Conservation (phyloP, 1,140 invertebrate genomes). For the Oedothorax gibbosus region DNA sequence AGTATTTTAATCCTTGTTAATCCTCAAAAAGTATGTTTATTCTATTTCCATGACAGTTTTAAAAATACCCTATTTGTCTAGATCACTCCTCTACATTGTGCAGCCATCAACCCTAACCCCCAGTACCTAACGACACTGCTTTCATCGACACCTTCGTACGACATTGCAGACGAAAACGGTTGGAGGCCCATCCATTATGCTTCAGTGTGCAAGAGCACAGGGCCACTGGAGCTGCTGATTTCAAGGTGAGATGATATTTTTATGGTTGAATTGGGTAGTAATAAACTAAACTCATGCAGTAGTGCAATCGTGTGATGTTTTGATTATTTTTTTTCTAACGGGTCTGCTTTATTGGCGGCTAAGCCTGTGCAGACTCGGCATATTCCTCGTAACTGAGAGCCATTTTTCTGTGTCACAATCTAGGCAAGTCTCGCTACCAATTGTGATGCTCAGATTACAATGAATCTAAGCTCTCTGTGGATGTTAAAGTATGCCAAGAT, state of each 20-base stretch:
- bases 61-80: slow-evolving; percentile 55
- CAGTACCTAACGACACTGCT: slow-evolving; percentile 69
- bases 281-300: not conserved
- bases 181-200: slow-evolving; percentile 73
- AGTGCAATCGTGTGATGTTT: not conserved
- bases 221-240: slow-evolving; percentile 69
- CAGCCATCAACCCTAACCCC: slow-evolving; percentile 72
- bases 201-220: slow-evolving; percentile 70
- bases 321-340: too few species aligned
- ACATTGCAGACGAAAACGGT: slow-evolving; percentile 69
- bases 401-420: too few species aligned
- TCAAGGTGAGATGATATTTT: slow-evolving; percentile 50
- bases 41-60: not conserved
- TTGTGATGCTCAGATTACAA: too few species aligned
- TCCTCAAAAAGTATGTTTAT: not conserved
- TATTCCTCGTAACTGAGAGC: too few species aligned
- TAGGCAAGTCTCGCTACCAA: too few species aligned
- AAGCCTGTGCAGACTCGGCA: too few species aligned
- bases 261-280: not conserved
- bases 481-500: too few species aligned
- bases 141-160: slow-evolving; percentile 68
- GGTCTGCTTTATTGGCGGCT: too few species aligned
- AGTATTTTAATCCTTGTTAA: not conserved
- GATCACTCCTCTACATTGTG: slow-evolving; percentile 73
- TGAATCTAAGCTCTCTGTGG: too few species aligned